Conservation (phyloP, 1,140 invertebrate genomes). For the Neoseiulus cucumeris region DNA sequence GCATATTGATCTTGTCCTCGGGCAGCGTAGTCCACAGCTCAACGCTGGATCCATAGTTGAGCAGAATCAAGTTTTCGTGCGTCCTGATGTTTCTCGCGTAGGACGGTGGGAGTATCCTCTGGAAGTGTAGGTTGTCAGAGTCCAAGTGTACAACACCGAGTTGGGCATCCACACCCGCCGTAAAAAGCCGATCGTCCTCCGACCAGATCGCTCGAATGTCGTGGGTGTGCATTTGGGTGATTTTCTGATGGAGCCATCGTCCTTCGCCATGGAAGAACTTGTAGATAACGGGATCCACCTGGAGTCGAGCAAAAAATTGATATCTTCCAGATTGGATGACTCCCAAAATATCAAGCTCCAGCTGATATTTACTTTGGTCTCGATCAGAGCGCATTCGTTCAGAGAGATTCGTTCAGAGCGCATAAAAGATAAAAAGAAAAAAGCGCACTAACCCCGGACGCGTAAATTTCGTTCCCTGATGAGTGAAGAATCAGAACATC, state of each 20-base stretch:
- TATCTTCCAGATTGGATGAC: not conserved
- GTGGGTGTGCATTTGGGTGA: not conserved
- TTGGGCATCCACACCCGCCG: not conserved
- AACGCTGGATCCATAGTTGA: not conserved
- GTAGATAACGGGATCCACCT: slow-evolving; percentile 1
- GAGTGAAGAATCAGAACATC: not conserved
- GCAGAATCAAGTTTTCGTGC: not conserved
- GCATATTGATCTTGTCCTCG: not conserved
- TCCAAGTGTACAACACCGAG: not conserved
- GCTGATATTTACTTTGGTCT: too few species aligned
- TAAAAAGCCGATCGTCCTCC: not conserved
- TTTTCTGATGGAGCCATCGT: not conserved
- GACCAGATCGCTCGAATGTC: not conserved
- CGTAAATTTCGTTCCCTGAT: not conserved
- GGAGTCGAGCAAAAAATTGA: not conserved
- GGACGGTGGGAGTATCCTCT: not conserved
- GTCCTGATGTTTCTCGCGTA: not conserved
- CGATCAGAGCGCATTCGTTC: too few species aligned
- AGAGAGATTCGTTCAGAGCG: too few species aligned
- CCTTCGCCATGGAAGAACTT: not conserved
- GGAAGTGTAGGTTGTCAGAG: not conserved
- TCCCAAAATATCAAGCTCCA: not conserved
- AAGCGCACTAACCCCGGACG: not conserved
- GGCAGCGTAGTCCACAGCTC: not conserved
- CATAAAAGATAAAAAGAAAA: too few species aligned